Evolutionary conservation across 2,113 vertebrate species (phyloP), one percentile per base, ranked within the genome.

Genomic region (Dissostichus mawsoni): DNA sequence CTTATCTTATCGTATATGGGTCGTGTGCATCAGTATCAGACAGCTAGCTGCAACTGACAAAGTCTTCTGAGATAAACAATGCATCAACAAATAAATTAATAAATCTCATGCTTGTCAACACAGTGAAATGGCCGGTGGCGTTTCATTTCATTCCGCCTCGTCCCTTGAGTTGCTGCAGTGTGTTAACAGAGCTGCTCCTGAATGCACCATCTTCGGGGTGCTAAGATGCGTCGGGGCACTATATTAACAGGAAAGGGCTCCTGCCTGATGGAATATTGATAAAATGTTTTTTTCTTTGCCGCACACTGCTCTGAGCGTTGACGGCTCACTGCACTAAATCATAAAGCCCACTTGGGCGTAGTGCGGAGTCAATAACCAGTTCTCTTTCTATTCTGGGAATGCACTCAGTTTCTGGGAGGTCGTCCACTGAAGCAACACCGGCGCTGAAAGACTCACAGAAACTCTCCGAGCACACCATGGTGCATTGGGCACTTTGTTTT

Each of bases 231-330:
- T 83, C 83, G 66, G 79, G 84, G 78, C 69, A 80, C 76, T 90
- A 84, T 84, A 91, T 91, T 92, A 93, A 92, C 88, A 87, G 80
- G 69, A 90, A 74, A 90, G 74, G 86, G 83, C 86, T 80, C 75
- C 69, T 81, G 82, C 65, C 87, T 92, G 91, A 94, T 92, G 90
- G 92, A 93, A 93, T 93, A 93, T 94, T 95, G 93, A 94, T 94
- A 89, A 94, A 92, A 93, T 93, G 90, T 88, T 92, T 95, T 93
- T 94, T 93, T 93, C 84, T 94, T 89, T 90, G 83, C 86, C 76
- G 83, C 86, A 86, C 88, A 89, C 90, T 92, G 88, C 91, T 92
- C 78, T 62, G 91, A 93, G 92, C 92, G 84, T 88, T 90, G 90
- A 93, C 67, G 87, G 82, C 93, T 92, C 87, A 44, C 91, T 92